Conservation (phyloP, 2,797 vertebrate species). For the Halcyon leucocephala region DNA sequence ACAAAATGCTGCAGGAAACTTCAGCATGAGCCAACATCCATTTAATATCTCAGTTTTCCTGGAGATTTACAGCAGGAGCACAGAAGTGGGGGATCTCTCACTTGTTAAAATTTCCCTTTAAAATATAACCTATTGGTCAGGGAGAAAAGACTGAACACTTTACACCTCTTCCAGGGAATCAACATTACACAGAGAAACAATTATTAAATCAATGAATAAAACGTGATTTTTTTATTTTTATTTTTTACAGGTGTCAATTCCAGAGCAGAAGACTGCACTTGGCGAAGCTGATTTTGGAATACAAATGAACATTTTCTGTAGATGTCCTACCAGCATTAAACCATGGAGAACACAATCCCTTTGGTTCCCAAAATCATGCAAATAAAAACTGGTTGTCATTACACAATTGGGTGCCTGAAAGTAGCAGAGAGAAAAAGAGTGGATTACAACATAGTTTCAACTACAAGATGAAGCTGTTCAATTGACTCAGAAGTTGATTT, state of each 20-base stretch:
- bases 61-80: background rate
- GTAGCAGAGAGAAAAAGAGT: background rate
- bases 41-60: background rate
- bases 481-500: background rate
- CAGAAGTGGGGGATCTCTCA: background rate
- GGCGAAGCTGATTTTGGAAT: slow-evolving; percentile 18
- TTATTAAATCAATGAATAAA: background rate
- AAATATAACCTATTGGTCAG: background rate
- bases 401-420: background rate
- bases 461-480: background rate
- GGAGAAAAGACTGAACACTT: background rate
- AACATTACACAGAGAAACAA: background rate
- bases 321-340: background rate
- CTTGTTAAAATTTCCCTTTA: background rate
- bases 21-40: background rate
- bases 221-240: background rate
- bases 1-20: background rate
- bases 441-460: background rate
- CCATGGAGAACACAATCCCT: background rate
- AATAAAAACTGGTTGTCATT: background rate
- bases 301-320: background rate
- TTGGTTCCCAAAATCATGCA: background rate
- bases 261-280: background rate
- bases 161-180: background rate
- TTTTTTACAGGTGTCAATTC: background rate